Evolutionary conservation across 2,797 vertebrate genomes (phyloP), one percentile per base, ranked within the genome.

Genomic region (Sebastolobus altivelis): DNA sequence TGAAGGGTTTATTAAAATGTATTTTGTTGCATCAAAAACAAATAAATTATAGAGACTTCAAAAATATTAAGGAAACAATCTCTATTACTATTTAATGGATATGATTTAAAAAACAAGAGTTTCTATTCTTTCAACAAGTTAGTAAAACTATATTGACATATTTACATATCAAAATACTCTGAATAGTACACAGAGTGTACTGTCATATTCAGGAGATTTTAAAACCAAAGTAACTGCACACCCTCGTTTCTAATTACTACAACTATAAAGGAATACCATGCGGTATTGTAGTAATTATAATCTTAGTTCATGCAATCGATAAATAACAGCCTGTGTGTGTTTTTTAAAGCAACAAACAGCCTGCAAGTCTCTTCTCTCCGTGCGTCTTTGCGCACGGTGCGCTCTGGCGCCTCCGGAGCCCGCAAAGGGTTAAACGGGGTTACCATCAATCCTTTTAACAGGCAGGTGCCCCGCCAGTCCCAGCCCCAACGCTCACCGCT

Each of bases 381-480:
- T 60, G 88, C 82, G 88, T 84, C 75, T 81, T 87, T 75, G 20
- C 83, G 73, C 88, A 31, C 80, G 12, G 81, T 25, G 86, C 88
- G 72, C 82, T 72, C 61, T 60, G 76, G 85, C 74, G 77, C 81
- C 56, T 27, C 55, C 27, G 63, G 80, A 92, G 94, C 92, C 80
- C 90, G 83, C 89, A 96, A 97, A 96, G 97, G 96, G 97, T 98
- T 98, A 99, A 97, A 96, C 49, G 66, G 86, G 95, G 96, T 95
- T 94, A 95, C 95, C 95, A 93, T 94, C 95, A 94, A 96, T 95
- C 94, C 95, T 94, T 94, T 95, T 86, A 96, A 95, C 96, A 97
- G 96, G 96, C 97, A 98, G 97, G 97, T 98, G 97, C 96, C 96
- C 96, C 93, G 94, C 95, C 96, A 96, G 96, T 93, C 95, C 96